Base-by-base conservation (phyloP, 2,113 vertebrate species). In the Ictidomys tridecemlineatus region DNA sequence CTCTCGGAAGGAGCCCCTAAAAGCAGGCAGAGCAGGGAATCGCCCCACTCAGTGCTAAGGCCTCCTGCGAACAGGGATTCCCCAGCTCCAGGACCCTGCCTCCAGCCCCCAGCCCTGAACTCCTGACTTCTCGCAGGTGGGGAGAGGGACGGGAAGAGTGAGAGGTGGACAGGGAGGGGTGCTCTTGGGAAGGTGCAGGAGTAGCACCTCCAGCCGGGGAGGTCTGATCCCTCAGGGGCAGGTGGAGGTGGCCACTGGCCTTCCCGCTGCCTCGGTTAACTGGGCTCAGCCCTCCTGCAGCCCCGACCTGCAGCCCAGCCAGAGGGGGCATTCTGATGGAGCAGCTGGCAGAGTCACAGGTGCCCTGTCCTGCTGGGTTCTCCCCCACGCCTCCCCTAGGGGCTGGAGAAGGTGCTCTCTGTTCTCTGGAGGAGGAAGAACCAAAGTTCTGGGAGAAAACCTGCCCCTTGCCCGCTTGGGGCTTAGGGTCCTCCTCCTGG, bases 171-270 rank as follows among this genome's bases (percentile, higher is more conserved):
- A 42, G 48, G 89, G 17, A 3, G 26, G 42, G 2, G 22, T 39
- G 58, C 0, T 0, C 8, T 24, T 12, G 32, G 69, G 1, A 2
- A 1, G 77, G 76, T 2, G 0, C n/a, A 8, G 2, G 5, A 67
- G 83, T 18, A 8, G 0, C 58, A 14, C 0, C 2, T 1, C 48
- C 6, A 6, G 17, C 34, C 13, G 8, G 4, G 56, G 85, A 42
- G 0, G 56, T 89, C 70, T 4, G 51, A 4, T 8, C 28, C 26
- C 22, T 18, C 6, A 12, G 20, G 58, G 42, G 28, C 53, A 28
- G 56, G 48, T 53, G 70, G n/a, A 24, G 32, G 58, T 12, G 45
- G 14, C 53, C 42, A 22, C n/a, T 1, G 1, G 56, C 20, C 24
- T n/a, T 1, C 13, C 32, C 48, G 12, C 48, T 51, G 48, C 48